Base-by-base conservation (phyloP, 2,113 vertebrate genomes). In the Mormoops blainvillei region DNA sequence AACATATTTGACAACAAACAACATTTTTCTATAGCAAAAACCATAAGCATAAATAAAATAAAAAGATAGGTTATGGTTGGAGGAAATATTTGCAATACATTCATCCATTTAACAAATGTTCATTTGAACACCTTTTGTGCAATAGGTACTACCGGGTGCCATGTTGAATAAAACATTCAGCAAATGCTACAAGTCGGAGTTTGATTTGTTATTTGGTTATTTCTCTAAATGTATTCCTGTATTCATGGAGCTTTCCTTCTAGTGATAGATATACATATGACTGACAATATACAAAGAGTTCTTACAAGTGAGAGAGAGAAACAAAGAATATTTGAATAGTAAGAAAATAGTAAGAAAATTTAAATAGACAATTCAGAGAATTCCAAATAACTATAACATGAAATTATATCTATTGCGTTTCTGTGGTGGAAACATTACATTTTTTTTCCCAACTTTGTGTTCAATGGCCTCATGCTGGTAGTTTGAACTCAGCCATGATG, bases 1-100 rank as follows among this genome's bases (percentile, higher is more conserved):
- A 70, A 90, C 87, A 94, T 89, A 92, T 95, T 50, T 92, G 78
- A 96, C 61, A 93, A 95, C 54, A 91, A 74, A 68, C 31, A 89
- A 63, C 12, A 83, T 67, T 87, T 94, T 80, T 94, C 36, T 63
- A 82, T 45, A 68, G 54, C 73, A 95, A 87, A 97, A 96, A 85
- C n/a, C 20, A 83, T 41, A 93, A 96, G 28, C 58, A 87, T 93
- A 85, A 88, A 38, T 88, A 95, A 93, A 96, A 92, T 74, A 61
- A 90, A 76, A 89, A 61, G 19, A 71, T 14, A 95, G 92, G 68
- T 73, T 41, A 87, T 65, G 63, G 10, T 89, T n/a, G 80, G 36
- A 15, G 52, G 63, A 92, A 97, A 87, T 96, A 89, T 52, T 94
- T 95, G 68, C 73, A 93, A 77, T 50, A 87, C 52, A 76, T 68